Conservation (phyloP, 2,113 vertebrate species). For the Haplochromis burtoni region DNA sequence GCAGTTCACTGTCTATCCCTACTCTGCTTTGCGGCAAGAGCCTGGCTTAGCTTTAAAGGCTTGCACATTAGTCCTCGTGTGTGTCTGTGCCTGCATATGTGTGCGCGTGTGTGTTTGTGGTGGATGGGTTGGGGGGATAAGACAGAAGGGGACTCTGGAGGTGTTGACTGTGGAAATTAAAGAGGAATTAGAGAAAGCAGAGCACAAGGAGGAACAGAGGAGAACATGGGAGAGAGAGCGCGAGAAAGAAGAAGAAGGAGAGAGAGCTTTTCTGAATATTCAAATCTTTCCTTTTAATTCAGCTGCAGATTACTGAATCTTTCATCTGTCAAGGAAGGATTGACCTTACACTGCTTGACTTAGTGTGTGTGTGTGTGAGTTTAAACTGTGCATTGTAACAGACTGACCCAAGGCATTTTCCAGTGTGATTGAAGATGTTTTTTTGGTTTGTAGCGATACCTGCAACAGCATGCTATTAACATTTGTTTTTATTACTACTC, state of each 20-base stretch:
- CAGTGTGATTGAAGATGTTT: background rate
- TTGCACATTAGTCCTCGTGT: background rate
- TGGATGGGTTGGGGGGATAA: background rate
- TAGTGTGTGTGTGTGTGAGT: background rate
- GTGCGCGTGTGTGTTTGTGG: background rate
- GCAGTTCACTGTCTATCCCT: background rate
- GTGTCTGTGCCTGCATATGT: background rate
- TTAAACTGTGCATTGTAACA: background rate
- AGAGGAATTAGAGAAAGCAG: slow-evolving; percentile 45
- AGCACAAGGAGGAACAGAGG: slow-evolving; percentile 6
- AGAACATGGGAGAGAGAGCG: background rate
- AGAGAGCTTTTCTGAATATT: slow-evolving; percentile 41
- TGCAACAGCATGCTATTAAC: background rate
- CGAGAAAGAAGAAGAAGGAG: background rate
- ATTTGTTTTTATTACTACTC: background rate
- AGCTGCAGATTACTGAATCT: slow-evolving; percentile 45
- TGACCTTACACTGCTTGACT: background rate
- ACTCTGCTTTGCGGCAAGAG: background rate
- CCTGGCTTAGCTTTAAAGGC: slow-evolving; percentile 10
- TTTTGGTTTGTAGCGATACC: background rate
- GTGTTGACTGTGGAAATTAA: slow-evolving; percentile 62
- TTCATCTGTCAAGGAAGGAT: slow-evolving; percentile 40
- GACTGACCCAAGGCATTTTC: background rate
- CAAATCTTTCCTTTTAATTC: slow-evolving; percentile 49
- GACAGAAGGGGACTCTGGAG: slow-evolving; percentile 51